phyloP scores from a whole-genome alignment of 37 sponge, comb jelly and placozoan genomes.

The Tethya wilhelma region DNA sequence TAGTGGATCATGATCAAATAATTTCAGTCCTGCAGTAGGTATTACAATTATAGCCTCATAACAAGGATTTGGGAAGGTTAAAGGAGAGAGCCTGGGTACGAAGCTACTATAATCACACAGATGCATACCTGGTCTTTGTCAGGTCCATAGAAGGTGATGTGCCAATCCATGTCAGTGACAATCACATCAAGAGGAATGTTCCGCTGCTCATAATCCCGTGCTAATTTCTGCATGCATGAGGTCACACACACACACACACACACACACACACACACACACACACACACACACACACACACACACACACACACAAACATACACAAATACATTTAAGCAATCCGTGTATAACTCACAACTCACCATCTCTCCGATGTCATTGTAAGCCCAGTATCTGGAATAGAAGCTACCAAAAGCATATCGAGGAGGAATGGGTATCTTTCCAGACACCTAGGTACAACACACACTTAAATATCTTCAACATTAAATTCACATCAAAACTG shows the following conservation, averaged over 20 bases:
- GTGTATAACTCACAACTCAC: slow-evolving; percentile 6
- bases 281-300: too few relatives aligned
- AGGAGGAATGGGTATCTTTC: slow-evolving; percentile 69
- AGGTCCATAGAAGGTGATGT: slow-evolving; percentile 69
- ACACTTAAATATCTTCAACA: not conserved
- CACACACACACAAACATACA: too few relatives aligned
- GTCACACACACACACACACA: not conserved
- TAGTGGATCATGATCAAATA: too few relatives aligned
- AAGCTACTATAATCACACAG: not conserved
- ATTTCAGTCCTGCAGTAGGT: too few relatives aligned
- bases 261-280: slow-evolving; percentile 9
- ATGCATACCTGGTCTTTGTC: slow-evolving; percentile 53
- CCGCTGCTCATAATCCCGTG: slow-evolving; percentile 36
- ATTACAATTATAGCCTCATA: too few relatives aligned
- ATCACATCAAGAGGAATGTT: slow-evolving; percentile 70
- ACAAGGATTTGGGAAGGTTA: too few relatives aligned
- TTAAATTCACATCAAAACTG: not conserved
- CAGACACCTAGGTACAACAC: slow-evolving; percentile 45
- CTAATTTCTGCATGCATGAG: slow-evolving; percentile 43
- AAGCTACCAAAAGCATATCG: slow-evolving; percentile 79
- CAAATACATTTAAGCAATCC: too few relatives aligned
- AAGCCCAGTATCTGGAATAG: slow-evolving; percentile 86
- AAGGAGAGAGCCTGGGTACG: too few relatives aligned
- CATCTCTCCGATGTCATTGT: slow-evolving; percentile 69
- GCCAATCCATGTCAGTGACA: slow-evolving; percentile 90